Evolutionary conservation across 1,140 invertebrate species (phyloP), one percentile per base, ranked within the genome.

Genomic region (Danaus plexippus): DNA sequence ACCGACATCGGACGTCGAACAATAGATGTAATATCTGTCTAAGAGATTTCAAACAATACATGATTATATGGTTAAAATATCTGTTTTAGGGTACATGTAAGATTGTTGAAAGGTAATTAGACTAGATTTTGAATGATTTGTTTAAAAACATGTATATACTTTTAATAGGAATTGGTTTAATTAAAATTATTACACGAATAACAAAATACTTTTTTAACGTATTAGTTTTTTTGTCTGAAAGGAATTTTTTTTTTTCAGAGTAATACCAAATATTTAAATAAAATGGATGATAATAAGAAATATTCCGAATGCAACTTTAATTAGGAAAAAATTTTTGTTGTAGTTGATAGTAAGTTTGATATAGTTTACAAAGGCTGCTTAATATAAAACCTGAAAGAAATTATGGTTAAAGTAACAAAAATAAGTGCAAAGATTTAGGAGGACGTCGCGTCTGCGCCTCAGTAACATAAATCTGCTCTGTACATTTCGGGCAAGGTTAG

Each of bases 391-490:
- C 50, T 52, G 9, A 12, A 15, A 15, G 12, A 42, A 15, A 42
- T 42, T 51, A 13, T 13, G 13, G 42, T 43, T 54, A 44, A 52
- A 15, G 48, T 54, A 52, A 18, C 45, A 58, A 67, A 67, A 53
- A 56, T 59, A 54, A 59, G 56, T 57, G 55, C 52, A 43, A 51
- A 64, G 61, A 64, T 67, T 67, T 61, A 67, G 45, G 56, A 45
- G 15, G 46, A 48, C 12, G 58, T 58, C 55, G 61, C 58, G 55
- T 60, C 54, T 52, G 11, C 42, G 40, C 42, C 57, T 13, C 54
- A 57, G 62, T 62, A 47, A 60, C 62, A 57, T 68, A 71, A 68
- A 68, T 68, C 61, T 61, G 59, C 56, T 57, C 54, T 57, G 49
- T 50, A 45, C 59, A 55, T 57, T 68, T 55, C 54, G 51, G 51